Evolutionary conservation across 2,888 invertebrate genomes (phyloP).

Genomic region (Xestia ashworthii): DNA sequence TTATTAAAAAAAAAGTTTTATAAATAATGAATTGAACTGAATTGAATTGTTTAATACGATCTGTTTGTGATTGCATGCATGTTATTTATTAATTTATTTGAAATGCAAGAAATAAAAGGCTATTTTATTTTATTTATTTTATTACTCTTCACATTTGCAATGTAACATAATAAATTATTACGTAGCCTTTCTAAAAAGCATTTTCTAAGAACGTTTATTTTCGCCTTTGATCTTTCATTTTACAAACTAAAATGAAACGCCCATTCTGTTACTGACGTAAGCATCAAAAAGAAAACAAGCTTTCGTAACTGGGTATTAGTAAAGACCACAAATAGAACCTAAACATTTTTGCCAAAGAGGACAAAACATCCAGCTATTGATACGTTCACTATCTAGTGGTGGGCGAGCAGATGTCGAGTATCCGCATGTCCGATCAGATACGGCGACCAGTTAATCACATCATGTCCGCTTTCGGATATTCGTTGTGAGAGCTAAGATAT

Average conservation of each 20-base stretch:
- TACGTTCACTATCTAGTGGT: constrained; percentile 38
- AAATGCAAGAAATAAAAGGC: too few relatives aligned
- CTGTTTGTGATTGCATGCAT: too few relatives aligned
- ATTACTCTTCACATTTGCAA: too few relatives aligned
- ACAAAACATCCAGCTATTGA: background rate
- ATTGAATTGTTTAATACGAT: too few relatives aligned
- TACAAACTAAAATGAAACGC: background rate
- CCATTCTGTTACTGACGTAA: background rate
- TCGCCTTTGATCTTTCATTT: background rate
- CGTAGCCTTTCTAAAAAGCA: background rate
- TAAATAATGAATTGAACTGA: too few relatives aligned
- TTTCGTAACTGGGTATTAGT: constrained; percentile 18
- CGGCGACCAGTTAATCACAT: constrained; percentile 30
- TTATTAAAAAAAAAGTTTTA: too few relatives aligned
- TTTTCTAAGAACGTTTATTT: background rate
- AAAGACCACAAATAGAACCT: constrained; percentile 10
- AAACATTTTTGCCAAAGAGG: background rate
- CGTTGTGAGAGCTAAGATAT: constrained; percentile 11
- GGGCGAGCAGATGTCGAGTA: constrained; percentile 26
- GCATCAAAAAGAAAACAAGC: constrained; percentile 9
- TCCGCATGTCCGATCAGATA: constrained; percentile 17
- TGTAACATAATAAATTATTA: background rate
- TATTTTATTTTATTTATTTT: too few relatives aligned
- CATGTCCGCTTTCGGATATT: constrained; percentile 11
- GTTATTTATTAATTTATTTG: too few relatives aligned